These are phyloP conservation scores for Solea solea DNA, from an alignment of 2,113 vertebrate genomes.

Conservation along the genomic window DNA sequence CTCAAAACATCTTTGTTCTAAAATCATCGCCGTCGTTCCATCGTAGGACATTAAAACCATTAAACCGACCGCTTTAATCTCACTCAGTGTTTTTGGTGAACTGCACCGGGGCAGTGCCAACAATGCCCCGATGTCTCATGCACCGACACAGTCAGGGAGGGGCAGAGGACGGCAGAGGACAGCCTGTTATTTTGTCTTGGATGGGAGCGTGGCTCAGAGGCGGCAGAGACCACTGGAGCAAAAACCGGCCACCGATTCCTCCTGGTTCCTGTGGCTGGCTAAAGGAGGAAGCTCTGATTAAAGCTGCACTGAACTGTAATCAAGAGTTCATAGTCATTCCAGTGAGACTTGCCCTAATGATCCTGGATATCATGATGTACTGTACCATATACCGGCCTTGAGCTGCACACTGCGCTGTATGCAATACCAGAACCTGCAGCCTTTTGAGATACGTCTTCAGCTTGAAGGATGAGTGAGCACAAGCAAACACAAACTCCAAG, in stretches of 20 bases:
- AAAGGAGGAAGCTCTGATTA: slow-evolving; percentile 72
- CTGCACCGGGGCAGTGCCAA: slow-evolving; percentile 40
- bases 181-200: slow-evolving; percentile 62
- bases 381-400: slow-evolving; percentile 2
- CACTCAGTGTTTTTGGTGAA: slow-evolving; percentile 43
- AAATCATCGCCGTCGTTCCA: slow-evolving; percentile 16
- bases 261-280: slow-evolving; percentile 58
- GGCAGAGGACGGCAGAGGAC: slow-evolving; percentile 11
- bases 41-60: slow-evolving; percentile 27
- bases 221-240: slow-evolving; percentile 39
- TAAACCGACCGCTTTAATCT: slow-evolving; percentile 33
- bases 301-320: slow-evolving; percentile 67
- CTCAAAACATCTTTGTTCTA: slow-evolving; percentile 36
- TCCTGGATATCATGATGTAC: slow-evolving; percentile 23
- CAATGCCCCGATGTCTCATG: slow-evolving; percentile 36
- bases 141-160: slow-evolving; percentile 35
- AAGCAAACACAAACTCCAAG: background rate
- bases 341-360: slow-evolving; percentile 16
- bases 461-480: background rate
- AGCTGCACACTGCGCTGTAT: slow-evolving; percentile 4
- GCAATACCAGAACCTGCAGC: slow-evolving; percentile 32
- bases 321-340: slow-evolving; percentile 52
- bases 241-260: slow-evolving; percentile 58
- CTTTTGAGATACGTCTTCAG: background rate
- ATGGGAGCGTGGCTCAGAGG: slow-evolving; percentile 46